Evolutionary conservation across 2,797 vertebrate genomes (phyloP).

Genomic region (Acipenser transmontanus): DNA sequence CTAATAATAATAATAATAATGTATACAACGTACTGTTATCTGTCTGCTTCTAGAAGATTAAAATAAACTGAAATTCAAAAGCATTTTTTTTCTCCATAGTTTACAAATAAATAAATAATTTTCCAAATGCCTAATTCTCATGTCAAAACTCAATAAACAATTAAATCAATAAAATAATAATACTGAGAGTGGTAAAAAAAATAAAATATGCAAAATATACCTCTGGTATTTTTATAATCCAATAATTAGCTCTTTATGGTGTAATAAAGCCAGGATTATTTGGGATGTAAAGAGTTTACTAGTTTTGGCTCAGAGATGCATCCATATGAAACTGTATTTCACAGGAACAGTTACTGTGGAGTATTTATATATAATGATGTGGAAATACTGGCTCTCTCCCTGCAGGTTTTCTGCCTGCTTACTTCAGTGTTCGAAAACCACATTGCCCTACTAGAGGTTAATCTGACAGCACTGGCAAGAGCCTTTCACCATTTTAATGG

Average conservation of each 20-base stretch:
- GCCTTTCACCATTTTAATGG: conserved; percentile 29
- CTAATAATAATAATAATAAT: too few species aligned
- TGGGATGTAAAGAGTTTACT: conserved; percentile 32
- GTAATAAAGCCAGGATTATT: conserved; percentile 29
- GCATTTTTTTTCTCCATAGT: too few species aligned
- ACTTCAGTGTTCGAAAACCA: conserved; percentile 64
- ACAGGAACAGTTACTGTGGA: conserved; percentile 22
- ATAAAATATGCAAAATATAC: not conserved
- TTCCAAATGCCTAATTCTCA: too few species aligned
- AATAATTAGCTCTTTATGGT: conserved; percentile 35
- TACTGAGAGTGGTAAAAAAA: too few species aligned
- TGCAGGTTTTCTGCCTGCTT: conserved; percentile 67
- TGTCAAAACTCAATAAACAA: too few species aligned
- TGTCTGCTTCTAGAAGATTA: too few species aligned
- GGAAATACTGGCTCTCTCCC: not conserved
- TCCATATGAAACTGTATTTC: conserved; percentile 24
- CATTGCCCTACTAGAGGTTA: conserved; percentile 61
- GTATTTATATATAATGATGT: conserved; percentile 11
- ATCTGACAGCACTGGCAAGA: conserved; percentile 13
- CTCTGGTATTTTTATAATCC: conserved; percentile 21
- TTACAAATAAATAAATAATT: too few species aligned
- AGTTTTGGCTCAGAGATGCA: conserved; percentile 26
- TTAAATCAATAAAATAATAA: too few species aligned
- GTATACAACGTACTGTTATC: too few species aligned
- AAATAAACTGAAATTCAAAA: too few species aligned